Evolutionary conservation across 2,888 invertebrate genomes (phyloP), one percentile per base, ranked within the genome.

Genomic region (Rugalucina vietnamica): DNA sequence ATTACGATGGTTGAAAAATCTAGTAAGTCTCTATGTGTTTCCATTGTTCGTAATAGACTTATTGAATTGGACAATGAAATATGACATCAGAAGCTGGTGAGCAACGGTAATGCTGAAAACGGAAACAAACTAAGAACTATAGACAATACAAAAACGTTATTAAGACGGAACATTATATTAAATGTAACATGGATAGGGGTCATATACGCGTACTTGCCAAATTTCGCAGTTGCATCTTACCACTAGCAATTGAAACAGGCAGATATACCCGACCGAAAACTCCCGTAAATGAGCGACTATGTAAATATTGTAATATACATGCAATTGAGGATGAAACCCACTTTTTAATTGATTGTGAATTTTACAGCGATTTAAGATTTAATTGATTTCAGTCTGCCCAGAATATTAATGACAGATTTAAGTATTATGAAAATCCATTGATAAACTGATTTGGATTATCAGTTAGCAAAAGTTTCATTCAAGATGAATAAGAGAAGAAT

Each of bases 91-190:
- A 5, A 60, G 18, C 29, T 60, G 29, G 29, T 60, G 60, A 3
- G 27, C 21, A 27, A 54, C 2, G 54, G 57, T 10, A 34, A 34
- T 34, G 32, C 27, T 8, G 32, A 8, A 50, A 32, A 49, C n/a
- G 36, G 75, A 1, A 57, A 75, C 29, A 75, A 75, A 37, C 60
- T 75, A 1, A 29, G 75, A 24, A 75, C 29, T 74, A 74, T 34
- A 54, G 50, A 54, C 54, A 14, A 12, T 54, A 29, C n/a, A 74
- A 74, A 74, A 27, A 43, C 8, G 50, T 34, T 54, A 32, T 54
- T 27, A 49, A 36, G n/a, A 74, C 74, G 3, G 74, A 74, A 74
- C 4, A 49, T 29, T 74, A 54, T 34, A 29, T 60, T 4, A 24
- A 27, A 4, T 60, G 29, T 27, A 60, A 60, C 18, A 27, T 60